phyloP scores from a whole-genome alignment of 2,888 invertebrate species.

The Drosophila acutilabella region DNA sequence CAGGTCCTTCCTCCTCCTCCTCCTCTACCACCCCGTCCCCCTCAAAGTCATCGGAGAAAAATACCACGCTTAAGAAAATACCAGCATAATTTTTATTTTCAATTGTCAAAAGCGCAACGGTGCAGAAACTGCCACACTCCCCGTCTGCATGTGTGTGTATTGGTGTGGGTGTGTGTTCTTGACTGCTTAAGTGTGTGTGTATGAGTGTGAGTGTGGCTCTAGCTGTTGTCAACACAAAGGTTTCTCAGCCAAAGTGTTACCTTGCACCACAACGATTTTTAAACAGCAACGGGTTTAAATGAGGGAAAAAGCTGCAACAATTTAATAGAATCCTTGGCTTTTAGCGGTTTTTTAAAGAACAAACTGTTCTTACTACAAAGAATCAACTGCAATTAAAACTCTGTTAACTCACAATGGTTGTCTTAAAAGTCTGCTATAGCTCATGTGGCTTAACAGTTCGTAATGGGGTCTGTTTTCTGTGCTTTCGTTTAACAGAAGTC shows the following conservation, averaged over 20 bases:
- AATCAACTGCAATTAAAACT: background rate
- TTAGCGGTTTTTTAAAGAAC: background rate
- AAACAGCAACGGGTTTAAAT: slow-evolving; percentile 10
- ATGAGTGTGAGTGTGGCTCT: slow-evolving; percentile 26
- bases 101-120: slow-evolving; percentile 72
- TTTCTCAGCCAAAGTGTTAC: slow-evolving; percentile 48
- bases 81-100: slow-evolving; percentile 56
- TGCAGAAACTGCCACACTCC: slow-evolving; percentile 77
- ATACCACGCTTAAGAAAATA: slow-evolving; percentile 39
- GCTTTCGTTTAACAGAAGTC: too few species aligned
- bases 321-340: slow-evolving; percentile 36
- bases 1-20: slow-evolving; percentile 15
- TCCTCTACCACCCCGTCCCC: slow-evolving; percentile 27
- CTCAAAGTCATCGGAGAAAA: slow-evolving; percentile 32
- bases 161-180: slow-evolving; percentile 34
- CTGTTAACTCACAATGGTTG: background rate
- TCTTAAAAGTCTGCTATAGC: background rate
- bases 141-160: slow-evolving; percentile 35
- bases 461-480: too few species aligned
- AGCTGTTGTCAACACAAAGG: slow-evolving; percentile 50
- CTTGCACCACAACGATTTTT: slow-evolving; percentile 47
- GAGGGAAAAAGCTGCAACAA: slow-evolving; percentile 51
- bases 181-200: slow-evolving; percentile 21
- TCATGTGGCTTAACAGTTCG: too few species aligned
- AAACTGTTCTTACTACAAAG: background rate